Evolutionary conservation across 1,140 invertebrate genomes (phyloP).

Genomic region (Physella acuta): DNA sequence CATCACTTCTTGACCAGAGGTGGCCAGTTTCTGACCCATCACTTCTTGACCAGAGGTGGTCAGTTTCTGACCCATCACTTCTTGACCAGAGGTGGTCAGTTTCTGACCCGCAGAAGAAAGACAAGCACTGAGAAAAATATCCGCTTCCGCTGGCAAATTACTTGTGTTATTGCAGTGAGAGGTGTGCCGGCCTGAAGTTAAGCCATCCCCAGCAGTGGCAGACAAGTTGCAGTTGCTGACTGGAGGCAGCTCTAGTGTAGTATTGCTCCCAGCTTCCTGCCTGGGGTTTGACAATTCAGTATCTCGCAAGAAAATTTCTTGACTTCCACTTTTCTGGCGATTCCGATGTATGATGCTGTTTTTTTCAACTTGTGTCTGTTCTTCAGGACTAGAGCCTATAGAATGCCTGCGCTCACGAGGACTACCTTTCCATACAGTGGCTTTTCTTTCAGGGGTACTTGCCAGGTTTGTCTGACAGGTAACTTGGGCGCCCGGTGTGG

Average conservation of each 20-base stretch:
- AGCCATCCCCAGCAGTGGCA: no score
- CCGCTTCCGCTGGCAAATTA: not conserved
- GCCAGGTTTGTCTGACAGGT: constrained; percentile 16
- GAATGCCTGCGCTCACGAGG: constrained; percentile 50
- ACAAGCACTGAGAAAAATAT: not conserved
- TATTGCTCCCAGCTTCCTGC: not conserved
- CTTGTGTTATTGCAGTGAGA: not conserved
- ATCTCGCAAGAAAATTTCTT: constrained; percentile 22
- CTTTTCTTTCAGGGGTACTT: constrained; percentile 28
- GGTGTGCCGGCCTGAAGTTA: not conserved
- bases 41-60: no score
- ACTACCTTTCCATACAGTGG: constrained; percentile 49
- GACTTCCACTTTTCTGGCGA: constrained; percentile 35
- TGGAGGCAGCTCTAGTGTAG: not conserved
- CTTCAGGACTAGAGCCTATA: constrained; percentile 51
- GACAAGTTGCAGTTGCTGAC: not conserved
- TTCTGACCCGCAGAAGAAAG: not conserved
- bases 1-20: no score
- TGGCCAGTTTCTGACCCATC: no score
- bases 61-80: no score
- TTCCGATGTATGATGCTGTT: constrained; percentile 14
- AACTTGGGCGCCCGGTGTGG: constrained; percentile 8
- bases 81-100: no score
- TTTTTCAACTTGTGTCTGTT: constrained; percentile 26
- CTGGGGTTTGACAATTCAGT: not conserved